A percentile compares a stretch with the other conserved stretches of the same genome.
Evolutionary conservation across 2,113 vertebrate genomes (phyloP).

Genomic region (Pogonocichla stellata): DNA sequence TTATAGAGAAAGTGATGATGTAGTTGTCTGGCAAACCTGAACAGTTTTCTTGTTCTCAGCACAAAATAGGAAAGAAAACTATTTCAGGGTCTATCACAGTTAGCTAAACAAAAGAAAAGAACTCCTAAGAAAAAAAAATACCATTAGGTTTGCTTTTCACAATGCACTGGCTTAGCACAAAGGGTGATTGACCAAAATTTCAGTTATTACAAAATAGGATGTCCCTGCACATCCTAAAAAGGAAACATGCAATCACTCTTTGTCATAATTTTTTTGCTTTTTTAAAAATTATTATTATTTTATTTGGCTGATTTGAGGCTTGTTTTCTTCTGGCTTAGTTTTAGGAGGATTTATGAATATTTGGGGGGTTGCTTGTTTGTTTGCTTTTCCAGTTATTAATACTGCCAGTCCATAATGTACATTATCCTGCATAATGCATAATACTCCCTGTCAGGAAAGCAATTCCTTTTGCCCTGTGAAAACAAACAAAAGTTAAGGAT

Average conservation of each 20-base stretch:
- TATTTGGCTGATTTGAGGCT: background rate
- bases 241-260: background rate
- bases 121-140: background rate
- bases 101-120: background rate
- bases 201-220: background rate
- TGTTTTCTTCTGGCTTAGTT: background rate
- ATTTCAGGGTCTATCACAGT: background rate
- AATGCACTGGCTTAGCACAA: background rate
- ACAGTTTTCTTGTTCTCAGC: background rate
- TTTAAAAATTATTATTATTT: background rate
- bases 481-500: background rate
- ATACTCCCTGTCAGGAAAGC: background rate
- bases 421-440: background rate
- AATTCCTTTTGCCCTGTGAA: background rate
- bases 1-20: background rate
- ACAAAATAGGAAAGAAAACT: background rate
- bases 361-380: accelerated
- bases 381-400: background rate
- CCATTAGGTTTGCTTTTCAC: background rate
- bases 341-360: background rate
- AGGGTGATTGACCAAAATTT: background rate
- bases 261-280: background rate
- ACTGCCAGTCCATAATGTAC: background rate
- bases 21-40: background rate
- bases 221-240: background rate